Conservation (phyloP, 2,113 vertebrate genomes). For the Serilophus lunatus region DNA sequence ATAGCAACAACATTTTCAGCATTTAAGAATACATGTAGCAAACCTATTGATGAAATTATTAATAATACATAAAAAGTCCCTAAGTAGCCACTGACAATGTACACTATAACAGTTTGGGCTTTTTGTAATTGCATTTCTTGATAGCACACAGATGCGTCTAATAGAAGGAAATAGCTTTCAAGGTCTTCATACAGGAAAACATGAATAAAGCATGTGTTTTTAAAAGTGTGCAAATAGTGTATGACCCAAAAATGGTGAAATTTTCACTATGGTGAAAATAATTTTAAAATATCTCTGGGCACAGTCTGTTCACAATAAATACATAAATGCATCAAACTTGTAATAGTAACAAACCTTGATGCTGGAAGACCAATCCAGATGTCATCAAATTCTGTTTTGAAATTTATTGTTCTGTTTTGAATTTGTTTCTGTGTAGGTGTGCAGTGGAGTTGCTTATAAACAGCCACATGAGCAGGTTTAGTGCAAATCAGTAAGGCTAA, state of each 20-base stretch:
- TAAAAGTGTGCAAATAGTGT: neutral
- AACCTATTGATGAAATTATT: neutral
- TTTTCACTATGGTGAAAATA: neutral
- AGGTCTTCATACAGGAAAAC: neutral
- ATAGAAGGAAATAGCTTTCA: neutral
- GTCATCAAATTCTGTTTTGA: neutral
- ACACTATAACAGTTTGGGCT: neutral
- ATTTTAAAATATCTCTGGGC: neutral
- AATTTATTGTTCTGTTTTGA: too few relatives aligned
- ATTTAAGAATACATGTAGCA: neutral
- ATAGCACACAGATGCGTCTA: neutral
- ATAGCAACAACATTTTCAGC: neutral
- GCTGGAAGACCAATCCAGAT: neutral
- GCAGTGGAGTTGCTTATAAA: neutral
- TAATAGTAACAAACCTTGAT: neutral
- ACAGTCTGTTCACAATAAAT: neutral
- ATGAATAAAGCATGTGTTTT: neutral
- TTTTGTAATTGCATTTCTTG: neutral
- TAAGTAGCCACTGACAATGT: neutral
- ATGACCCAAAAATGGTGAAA: neutral
- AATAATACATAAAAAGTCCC: neutral
- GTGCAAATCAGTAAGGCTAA: neutral
- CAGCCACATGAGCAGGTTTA: neutral
- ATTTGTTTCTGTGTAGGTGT: fast-evolving
- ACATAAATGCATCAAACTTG: too few relatives aligned